A percentile compares a stretch with the other conserved stretches of the same genome.
These are phyloP conservation scores for Himalopsyche japonica DNA, from an alignment of 2,888 invertebrate species.

Conservation along the genomic window DNA sequence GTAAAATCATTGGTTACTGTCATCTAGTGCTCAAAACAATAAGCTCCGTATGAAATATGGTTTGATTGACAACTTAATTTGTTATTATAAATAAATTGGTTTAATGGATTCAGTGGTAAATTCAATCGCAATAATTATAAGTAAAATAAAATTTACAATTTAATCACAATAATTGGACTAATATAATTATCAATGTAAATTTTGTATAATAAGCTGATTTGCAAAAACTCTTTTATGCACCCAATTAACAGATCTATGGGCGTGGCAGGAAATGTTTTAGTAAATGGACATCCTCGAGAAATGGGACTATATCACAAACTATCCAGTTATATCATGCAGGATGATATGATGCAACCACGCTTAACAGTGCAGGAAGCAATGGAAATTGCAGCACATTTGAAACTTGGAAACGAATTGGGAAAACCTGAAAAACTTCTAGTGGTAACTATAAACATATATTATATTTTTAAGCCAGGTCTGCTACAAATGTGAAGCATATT, in stretches of 20 bases:
- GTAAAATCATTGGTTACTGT: not conserved
- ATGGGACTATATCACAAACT: slow-evolving; percentile 73
- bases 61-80: too few species aligned
- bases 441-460: slow-evolving; percentile 61
- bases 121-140: too few species aligned
- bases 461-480: too few species aligned
- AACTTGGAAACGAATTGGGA: slow-evolving; percentile 65
- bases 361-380: slow-evolving; percentile 76
- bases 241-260: not conserved
- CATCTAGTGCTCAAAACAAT: not conserved
- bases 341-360: slow-evolving; percentile 70
- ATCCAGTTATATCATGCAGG: slow-evolving; percentile 82
- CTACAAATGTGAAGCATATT: too few species aligned
- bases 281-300: slow-evolving; percentile 70
- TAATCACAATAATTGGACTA: too few species aligned
- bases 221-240: not conserved
- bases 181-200: too few species aligned
- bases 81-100: too few species aligned
- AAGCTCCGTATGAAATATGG: not conserved
- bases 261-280: slow-evolving; percentile 64
- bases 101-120: too few species aligned
- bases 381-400: slow-evolving; percentile 73
- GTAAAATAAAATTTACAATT: too few species aligned
- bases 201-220: too few species aligned
- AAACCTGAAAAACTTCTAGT: slow-evolving; percentile 63